Evolutionary conservation across 2,113 vertebrate species (phyloP).

Genomic region (Gymnocephalus cernua): DNA sequence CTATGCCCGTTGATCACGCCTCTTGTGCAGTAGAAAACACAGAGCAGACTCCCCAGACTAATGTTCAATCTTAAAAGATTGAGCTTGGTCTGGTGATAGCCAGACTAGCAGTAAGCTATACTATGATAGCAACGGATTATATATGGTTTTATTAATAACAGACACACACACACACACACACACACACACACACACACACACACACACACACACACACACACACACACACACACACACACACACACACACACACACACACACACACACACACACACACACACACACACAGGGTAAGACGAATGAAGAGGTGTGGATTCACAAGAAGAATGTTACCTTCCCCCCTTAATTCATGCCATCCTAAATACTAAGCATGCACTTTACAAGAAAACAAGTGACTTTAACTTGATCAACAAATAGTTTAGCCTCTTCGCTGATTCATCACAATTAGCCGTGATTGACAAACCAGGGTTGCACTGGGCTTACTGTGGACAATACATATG

Average conservation of each 20-base stretch:
- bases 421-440: conserved; percentile 46
- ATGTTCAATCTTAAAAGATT: too few species aligned
- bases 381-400: neutral
- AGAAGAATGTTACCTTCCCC: neutral
- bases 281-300: neutral
- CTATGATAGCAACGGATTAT: neutral
- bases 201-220: neutral
- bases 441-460: conserved; percentile 42
- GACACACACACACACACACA: neutral
- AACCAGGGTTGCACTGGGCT: conserved; percentile 33
- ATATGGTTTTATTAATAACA: conserved; percentile 7
- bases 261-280: neutral
- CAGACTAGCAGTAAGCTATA: neutral
- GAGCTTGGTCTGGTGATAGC: too few species aligned
- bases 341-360: neutral
- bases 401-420: conserved; percentile 15
- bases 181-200: neutral
- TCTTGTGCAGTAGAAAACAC: too few species aligned
- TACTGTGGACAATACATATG: conserved; percentile 47
- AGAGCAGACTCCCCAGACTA: too few species aligned
- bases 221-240: neutral
- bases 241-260: neutral
- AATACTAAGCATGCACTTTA: neutral
- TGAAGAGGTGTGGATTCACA: neutral
- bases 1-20: too few species aligned